These are phyloP conservation scores for Eilema caniola DNA, from an alignment of 2,888 invertebrate genomes.

Conservation along the genomic window DNA sequence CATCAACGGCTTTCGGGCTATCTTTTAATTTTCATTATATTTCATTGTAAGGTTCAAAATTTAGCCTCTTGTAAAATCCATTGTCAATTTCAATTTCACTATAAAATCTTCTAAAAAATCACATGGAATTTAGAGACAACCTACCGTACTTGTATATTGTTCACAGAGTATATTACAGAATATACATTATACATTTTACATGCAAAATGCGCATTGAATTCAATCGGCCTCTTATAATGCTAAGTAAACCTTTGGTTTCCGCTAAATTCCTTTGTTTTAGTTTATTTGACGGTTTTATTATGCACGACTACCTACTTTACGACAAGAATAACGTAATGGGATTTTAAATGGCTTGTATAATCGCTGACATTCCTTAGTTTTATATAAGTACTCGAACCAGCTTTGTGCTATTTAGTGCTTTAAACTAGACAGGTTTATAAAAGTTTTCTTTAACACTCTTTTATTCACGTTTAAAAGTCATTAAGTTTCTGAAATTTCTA, in stretches of 20 bases:
- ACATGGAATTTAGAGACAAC: not conserved
- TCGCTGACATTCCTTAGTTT: not conserved
- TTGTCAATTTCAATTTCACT: not conserved
- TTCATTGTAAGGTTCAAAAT: not conserved
- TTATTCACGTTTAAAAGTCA: not conserved
- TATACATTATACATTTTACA: too few species aligned
- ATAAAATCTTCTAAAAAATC: not conserved
- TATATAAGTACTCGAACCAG: not conserved
- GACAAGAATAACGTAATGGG: not conserved
- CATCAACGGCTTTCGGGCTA: not conserved
- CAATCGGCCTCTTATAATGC: conserved; percentile 34
- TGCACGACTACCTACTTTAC: conserved; percentile 8
- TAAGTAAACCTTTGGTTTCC: conserved; percentile 32
- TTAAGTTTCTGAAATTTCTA: not conserved
- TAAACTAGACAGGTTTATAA: not conserved
- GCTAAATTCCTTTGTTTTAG: conserved; percentile 37
- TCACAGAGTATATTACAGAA: conserved; percentile 32
- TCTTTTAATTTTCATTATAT: conserved; percentile 1
- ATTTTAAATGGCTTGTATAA: not conserved
- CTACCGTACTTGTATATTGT: not conserved
- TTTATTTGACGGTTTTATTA: conserved; percentile 21
- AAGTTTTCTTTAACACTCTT: not conserved
- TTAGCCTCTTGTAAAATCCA: not conserved
- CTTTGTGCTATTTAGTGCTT: not conserved
- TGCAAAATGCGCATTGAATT: too few species aligned